These are phyloP conservation scores for Diarsia dahlii DNA, from an alignment of 2,888 invertebrate genomes.

Conservation along the genomic window DNA sequence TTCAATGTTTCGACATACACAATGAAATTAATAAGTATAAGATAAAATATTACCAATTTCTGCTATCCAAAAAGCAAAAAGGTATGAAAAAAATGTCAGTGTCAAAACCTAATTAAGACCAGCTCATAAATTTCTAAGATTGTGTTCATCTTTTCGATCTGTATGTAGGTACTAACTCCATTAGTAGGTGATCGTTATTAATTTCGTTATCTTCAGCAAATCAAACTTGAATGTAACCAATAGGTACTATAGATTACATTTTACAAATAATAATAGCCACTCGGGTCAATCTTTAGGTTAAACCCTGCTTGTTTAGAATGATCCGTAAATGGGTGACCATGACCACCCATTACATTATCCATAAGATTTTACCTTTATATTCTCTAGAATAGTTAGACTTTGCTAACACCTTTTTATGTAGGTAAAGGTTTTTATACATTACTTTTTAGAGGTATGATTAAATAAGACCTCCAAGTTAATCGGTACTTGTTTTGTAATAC, in stretches of 20 bases:
- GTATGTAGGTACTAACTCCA: neutral
- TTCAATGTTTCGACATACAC: neutral
- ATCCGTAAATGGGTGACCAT: no score
- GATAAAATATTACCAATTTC: neutral
- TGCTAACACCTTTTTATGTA: neutral
- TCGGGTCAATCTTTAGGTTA: no score
- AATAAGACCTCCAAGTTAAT: slow-evolving; percentile 10
- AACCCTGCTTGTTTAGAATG: no score
- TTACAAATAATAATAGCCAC: no score
- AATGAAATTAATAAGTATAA: neutral
- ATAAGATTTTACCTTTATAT: neutral
- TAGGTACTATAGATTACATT: neutral
- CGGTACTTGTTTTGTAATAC: slow-evolving; percentile 21
- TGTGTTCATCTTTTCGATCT: neutral
- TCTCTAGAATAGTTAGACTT: neutral
- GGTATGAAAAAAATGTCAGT: neutral
- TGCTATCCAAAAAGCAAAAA: neutral
- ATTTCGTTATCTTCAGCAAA: neutral
- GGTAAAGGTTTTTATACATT: neutral
- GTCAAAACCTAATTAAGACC: neutral
- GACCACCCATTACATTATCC: no score
- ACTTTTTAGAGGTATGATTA: neutral
- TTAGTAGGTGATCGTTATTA: neutral
- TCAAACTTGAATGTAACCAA: neutral
- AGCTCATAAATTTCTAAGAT: neutral